phyloP scores from a whole-genome alignment of 2,888 invertebrate genomes.

The Watsonalla binaria region DNA sequence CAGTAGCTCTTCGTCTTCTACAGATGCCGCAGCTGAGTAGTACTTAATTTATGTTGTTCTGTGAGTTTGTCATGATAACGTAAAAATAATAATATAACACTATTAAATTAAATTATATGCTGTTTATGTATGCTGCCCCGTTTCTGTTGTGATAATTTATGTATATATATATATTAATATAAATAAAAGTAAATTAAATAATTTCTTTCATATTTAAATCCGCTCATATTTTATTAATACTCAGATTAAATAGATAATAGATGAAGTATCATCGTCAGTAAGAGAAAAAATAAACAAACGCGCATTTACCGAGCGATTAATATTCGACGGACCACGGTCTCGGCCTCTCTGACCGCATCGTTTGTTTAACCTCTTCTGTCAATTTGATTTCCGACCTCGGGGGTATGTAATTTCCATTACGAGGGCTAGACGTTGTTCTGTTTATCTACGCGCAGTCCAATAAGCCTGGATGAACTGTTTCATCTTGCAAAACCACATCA shows the following conservation, averaged over 20 bases:
- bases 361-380: conserved; percentile 78
- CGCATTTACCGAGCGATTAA: conserved; percentile 72
- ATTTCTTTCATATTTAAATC: too few species aligned
- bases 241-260: background rate
- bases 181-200: too few species aligned
- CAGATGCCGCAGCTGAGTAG: background rate
- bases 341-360: conserved; percentile 68
- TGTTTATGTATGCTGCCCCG: too few species aligned
- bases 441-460: conserved; percentile 63
- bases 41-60: background rate
- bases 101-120: background rate
- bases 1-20: background rate
- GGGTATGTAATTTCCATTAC: conserved; percentile 77
- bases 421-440: conserved; percentile 65
- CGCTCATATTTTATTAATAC: too few species aligned
- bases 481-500: conserved; percentile 37
- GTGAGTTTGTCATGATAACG: background rate
- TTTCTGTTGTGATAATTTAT: too few species aligned
- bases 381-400: conserved; percentile 76
- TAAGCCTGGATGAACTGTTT: conserved; percentile 49
- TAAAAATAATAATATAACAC: background rate
- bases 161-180: too few species aligned
- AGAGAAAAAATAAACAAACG: conserved; percentile 69
- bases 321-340: conserved; percentile 66
- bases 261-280: conserved; percentile 26